Conservation (phyloP, 2,113 vertebrate species). For the Hoplias malabaricus region DNA sequence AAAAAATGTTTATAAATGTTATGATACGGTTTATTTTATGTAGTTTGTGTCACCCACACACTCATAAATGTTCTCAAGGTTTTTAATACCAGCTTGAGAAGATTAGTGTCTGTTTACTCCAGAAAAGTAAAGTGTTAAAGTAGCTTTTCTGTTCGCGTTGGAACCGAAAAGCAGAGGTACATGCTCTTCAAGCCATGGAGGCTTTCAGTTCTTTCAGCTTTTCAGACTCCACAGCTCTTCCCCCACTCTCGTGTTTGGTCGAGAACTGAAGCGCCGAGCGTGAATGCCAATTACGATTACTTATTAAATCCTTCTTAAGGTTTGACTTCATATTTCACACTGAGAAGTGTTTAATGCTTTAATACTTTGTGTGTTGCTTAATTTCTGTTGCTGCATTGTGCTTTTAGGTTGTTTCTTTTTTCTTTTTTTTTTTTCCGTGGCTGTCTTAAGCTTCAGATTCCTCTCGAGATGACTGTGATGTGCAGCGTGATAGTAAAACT, state of each 20-base stretch:
- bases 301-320: background rate
- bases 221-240: background rate
- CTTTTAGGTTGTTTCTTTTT: background rate
- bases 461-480: too few species aligned
- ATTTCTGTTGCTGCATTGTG: background rate
- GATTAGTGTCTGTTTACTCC: too few species aligned
- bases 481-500: too few species aligned
- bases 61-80: too few species aligned
- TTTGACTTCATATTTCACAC: background rate
- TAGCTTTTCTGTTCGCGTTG: too few species aligned
- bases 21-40: too few species aligned
- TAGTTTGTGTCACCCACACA: too few species aligned
- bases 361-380: background rate
- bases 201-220: background rate
- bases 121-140: too few species aligned
- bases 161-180: background rate
- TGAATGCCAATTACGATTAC: background rate
- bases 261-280: background rate
- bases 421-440: background rate
- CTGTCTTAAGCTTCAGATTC: too few species aligned
- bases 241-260: background rate
- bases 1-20: too few species aligned
- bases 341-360: background rate
- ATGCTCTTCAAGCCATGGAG: background rate
- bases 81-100: too few species aligned